These are phyloP conservation scores for Dryoscopus gambensis DNA, from an alignment of 2,113 vertebrate species.

Conservation along the genomic window DNA sequence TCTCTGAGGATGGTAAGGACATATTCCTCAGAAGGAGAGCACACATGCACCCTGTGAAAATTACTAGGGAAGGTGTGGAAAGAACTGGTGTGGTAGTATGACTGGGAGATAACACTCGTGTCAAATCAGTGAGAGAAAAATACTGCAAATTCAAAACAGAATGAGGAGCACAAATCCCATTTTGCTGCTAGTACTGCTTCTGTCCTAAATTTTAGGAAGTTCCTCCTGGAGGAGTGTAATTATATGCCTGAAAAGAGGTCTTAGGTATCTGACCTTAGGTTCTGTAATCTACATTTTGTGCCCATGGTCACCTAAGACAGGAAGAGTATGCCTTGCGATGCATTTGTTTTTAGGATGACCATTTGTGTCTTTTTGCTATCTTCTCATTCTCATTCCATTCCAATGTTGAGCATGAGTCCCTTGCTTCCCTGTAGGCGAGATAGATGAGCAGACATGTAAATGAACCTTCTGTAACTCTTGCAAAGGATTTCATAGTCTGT, in stretches of 20 bases:
- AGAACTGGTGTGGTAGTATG: not conserved
- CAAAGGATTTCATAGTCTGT: constrained; percentile 54
- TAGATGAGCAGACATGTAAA: constrained; percentile 20
- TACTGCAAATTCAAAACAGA: not conserved
- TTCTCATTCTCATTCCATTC: not conserved
- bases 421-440: not conserved
- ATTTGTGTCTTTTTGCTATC: not conserved
- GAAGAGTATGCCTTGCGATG: not conserved
- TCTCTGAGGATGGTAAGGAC: not conserved
- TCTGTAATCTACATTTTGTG: not conserved
- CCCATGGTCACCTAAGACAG: not conserved
- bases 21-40: not conserved
- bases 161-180: not conserved
- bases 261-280: not conserved
- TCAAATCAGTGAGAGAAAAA: not conserved
- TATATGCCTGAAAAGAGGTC: not conserved
- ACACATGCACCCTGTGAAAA: not conserved
- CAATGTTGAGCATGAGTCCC: not conserved
- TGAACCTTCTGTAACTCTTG: constrained; percentile 33
- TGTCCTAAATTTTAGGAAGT: not conserved
- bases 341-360: not conserved
- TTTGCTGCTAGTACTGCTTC: not conserved
- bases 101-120: not conserved
- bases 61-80: not conserved
- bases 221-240: not conserved